These are phyloP conservation scores for Gasterosteus nipponicus DNA, from an alignment of 2,113 vertebrate species.

Conservation along the genomic window DNA sequence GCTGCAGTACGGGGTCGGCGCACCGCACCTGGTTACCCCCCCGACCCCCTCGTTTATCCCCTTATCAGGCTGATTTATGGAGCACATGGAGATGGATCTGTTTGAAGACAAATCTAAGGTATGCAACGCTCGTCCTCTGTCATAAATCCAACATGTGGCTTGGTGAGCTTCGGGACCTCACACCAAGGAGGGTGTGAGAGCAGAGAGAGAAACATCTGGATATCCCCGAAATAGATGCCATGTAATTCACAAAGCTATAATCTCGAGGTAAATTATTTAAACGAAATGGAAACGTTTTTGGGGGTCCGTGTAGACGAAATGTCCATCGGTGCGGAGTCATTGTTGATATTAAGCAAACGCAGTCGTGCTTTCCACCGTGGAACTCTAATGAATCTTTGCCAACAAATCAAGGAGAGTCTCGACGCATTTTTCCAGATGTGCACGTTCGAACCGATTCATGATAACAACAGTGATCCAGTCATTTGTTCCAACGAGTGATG, in stretches of 20 bases:
- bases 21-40: background rate
- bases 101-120: slow-evolving; percentile 75
- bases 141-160: slow-evolving; percentile 72
- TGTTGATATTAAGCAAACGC: slow-evolving; percentile 24
- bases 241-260: slow-evolving; percentile 46
- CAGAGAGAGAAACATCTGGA: slow-evolving; percentile 23
- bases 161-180: slow-evolving; percentile 68
- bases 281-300: slow-evolving; percentile 48
- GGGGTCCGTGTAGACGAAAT: slow-evolving; percentile 17
- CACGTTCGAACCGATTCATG: slow-evolving; percentile 28
- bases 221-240: slow-evolving; percentile 38
- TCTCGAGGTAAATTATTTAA: slow-evolving; percentile 59
- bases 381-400: slow-evolving; percentile 15
- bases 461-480: slow-evolving; percentile 15
- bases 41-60: slow-evolving; percentile 31
- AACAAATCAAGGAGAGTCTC: slow-evolving; percentile 43
- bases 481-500: slow-evolving; percentile 13
- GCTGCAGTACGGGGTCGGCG: slow-evolving; percentile 27
- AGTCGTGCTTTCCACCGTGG: slow-evolving; percentile 37
- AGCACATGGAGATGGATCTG: slow-evolving; percentile 57
- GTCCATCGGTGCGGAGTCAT: slow-evolving; percentile 19
- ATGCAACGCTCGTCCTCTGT: slow-evolving; percentile 67
- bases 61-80: slow-evolving; percentile 67
- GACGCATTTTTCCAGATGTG: slow-evolving; percentile 28
- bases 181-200: slow-evolving; percentile 55